Base-by-base conservation (phyloP, 2,797 vertebrate genomes). In the Lutjanus argentimaculatus region DNA sequence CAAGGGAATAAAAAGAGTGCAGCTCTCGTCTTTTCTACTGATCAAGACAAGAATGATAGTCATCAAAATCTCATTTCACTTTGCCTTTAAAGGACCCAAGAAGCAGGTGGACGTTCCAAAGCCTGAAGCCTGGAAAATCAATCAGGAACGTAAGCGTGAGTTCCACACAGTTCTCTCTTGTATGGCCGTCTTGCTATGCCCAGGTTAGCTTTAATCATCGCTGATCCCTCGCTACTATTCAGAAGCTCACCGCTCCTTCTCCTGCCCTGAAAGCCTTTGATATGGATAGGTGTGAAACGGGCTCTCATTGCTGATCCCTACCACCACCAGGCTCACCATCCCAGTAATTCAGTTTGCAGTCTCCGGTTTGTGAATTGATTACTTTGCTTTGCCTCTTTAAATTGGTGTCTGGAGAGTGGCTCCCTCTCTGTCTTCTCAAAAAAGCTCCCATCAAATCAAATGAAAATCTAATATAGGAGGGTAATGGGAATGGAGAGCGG, bases 141-240 rank as follows among this genome's bases (percentile, higher is more conserved):
- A 89, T 93, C 88, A 87, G 65, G 36, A 58, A 77, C 56, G 56
- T 89, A 79, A 91, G 84, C 10, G 11, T 43, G 57, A 86, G 82
- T 77, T 87, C 73, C 86, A 75, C 80, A 85, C 79, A 69, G 84
- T 77, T 76, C 84, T 76, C 84, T 76, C 89, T 82, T 86, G 88
- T 89, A 83, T 74, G 75, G 85, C 82, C 55, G 36, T 61, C 82
- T 75, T 82, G 75, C 87, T 82, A 80, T 83, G 86, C 86, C 72
- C 88, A 91, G 88, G 92, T 94, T 93, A 92, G 85, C 93, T 95
- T 94, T 94, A 93, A 95, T 95, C 93, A 95, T 87, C 83, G 7
- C 66, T 85, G 84, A 90, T 91, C 87, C 91, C 84, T 91, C 74
- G 36, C 88, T 87, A 67, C 88, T 79, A 89, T 93, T 93, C 89